phyloP scores from a whole-genome alignment of 2,888 invertebrate genomes.

The Hydroisotoma schaefferi region DNA sequence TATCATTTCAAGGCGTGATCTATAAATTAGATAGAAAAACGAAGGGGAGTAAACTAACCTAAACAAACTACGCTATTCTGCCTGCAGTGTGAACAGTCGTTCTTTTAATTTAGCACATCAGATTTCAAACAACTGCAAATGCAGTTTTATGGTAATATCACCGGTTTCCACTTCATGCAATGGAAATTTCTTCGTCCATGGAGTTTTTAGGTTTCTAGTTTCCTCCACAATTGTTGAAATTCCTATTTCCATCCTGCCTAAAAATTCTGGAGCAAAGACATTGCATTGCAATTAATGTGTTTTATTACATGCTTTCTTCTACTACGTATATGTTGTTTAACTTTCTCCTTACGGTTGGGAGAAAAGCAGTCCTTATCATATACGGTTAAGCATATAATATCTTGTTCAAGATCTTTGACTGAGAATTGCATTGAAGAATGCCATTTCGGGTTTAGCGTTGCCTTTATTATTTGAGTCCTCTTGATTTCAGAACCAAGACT shows the following conservation, averaged over 20 bases:
- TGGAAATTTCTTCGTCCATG: conserved; percentile 63
- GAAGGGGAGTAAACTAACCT: no score
- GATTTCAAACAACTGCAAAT: conserved; percentile 61
- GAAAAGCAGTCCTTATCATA: conserved; percentile 68
- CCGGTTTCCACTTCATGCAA: conserved; percentile 68
- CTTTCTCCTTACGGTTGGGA: conserved; percentile 66
- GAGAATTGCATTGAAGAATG: conserved; percentile 73
- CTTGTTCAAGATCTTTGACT: conserved; percentile 64
- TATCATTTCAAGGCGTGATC: no score
- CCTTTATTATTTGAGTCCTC: conserved; percentile 61
- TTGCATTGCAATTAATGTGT: neutral
- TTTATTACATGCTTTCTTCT: neutral
- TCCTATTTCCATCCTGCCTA: conserved; percentile 67
- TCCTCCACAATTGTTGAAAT: conserved; percentile 63
- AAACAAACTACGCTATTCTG: no score
- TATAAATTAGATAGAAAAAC: no score
- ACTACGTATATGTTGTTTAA: no score
- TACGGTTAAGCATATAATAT: conserved; percentile 66
- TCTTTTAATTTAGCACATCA: conserved; percentile 7
- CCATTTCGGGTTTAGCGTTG: conserved; percentile 65
- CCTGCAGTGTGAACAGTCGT: no score
- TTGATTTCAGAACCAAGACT: conserved; percentile 69
- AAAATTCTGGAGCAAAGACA: conserved; percentile 59
- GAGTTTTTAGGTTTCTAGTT: conserved; percentile 59
- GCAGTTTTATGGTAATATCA: conserved; percentile 66